Conservation (phyloP, 2,797 vertebrate species). For the Petrocephalus sullivani region DNA sequence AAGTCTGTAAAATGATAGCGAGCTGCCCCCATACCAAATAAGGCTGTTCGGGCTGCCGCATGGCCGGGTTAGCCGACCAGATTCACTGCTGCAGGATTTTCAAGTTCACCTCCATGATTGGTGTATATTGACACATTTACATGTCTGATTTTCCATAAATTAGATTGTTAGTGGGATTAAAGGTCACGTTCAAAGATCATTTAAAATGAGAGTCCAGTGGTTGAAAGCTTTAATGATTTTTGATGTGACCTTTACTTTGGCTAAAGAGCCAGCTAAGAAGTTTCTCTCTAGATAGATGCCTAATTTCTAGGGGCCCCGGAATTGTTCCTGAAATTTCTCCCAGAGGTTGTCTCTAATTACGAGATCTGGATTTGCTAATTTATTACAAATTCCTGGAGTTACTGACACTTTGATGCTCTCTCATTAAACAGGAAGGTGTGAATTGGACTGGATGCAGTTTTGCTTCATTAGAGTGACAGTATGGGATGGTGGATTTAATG, state of each 20-base stretch:
- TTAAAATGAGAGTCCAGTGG: conserved; percentile 34
- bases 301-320: not conserved
- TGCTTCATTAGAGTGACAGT: not conserved
- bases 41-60: not conserved
- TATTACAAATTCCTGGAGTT: not conserved
- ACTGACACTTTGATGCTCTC: not conserved
- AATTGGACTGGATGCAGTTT: not conserved
- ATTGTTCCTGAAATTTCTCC: not conserved
- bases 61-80: not conserved
- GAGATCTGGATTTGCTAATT: not conserved
- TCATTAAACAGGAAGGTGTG: not conserved
- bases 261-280: conserved; percentile 21
- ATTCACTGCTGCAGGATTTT: not conserved
- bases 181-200: conserved; percentile 49
- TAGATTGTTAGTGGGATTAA: conserved; percentile 42
- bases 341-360: not conserved
- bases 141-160: not conserved
- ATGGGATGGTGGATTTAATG: not conserved
- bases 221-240: conserved; percentile 41
- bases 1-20: not conserved
- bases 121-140: not conserved
- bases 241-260: conserved; percentile 53
- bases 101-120: not conserved
- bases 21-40: not conserved
- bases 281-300: not conserved